Evolutionary conservation across 2,113 vertebrate genomes (phyloP).

Genomic region (Numenius arquata): DNA sequence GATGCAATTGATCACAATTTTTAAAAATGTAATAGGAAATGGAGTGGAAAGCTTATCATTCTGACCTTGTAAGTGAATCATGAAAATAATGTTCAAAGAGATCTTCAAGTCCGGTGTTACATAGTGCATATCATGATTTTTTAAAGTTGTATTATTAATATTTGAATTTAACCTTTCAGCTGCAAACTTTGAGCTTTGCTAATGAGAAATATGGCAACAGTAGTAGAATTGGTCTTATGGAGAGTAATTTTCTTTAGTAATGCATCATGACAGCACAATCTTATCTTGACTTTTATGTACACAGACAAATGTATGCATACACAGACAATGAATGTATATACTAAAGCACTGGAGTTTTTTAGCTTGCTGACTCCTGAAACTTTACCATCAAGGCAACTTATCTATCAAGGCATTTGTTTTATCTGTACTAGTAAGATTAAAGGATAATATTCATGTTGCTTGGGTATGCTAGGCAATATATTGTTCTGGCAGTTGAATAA

Average conservation of each 20-base stretch:
- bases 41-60: background rate
- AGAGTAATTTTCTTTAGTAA: background rate
- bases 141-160: background rate
- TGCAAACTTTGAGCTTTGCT: background rate
- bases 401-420: background rate
- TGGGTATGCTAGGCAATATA: background rate
- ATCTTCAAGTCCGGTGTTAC: background rate
- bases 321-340: background rate
- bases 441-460: background rate
- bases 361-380: background rate
- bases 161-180: background rate
- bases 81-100: background rate
- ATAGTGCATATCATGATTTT: fast-evolving
- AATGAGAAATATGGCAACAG: background rate
- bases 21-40: background rate
- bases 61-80: background rate
- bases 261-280: background rate
- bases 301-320: background rate
- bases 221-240: background rate
- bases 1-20: background rate
- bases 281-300: background rate
- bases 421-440: background rate
- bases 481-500: conserved; percentile 5
- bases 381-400: too few relatives aligned
- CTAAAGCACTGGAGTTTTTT: background rate